A percentile compares a stretch with the other conserved stretches of the same genome.
Evolutionary conservation across 2,113 vertebrate species (phyloP).

Genomic region (Charadrius vociferus): DNA sequence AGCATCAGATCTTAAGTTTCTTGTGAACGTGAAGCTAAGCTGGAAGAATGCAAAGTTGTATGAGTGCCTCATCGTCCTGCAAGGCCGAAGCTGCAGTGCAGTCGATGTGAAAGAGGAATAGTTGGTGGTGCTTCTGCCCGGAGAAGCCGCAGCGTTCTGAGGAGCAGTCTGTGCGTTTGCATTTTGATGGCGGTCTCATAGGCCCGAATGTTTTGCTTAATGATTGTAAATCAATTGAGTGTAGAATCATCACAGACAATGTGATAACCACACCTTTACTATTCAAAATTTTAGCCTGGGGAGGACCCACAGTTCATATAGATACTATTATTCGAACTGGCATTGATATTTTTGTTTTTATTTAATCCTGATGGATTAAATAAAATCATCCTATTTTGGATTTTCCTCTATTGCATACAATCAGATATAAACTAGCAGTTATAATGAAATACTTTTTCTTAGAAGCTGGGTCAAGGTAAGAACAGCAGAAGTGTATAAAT

Average conservation of each 20-base stretch:
- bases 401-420: not conserved
- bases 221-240: not conserved
- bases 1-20: not conserved
- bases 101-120: not conserved
- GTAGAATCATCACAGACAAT: not conserved
- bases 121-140: not conserved
- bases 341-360: not conserved
- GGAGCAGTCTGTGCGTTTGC: not conserved
- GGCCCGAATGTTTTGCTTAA: no score
- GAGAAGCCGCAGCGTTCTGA: not conserved
- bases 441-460: not conserved
- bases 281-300: not conserved
- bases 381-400: not conserved
- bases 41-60: not conserved
- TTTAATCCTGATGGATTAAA: not conserved
- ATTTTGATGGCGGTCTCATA: fast-evolving
- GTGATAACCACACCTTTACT: not conserved
- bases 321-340: not conserved
- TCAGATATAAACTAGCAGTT: not conserved
- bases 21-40: not conserved
- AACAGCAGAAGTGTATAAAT: not conserved
- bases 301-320: not conserved
- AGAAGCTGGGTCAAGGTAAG: not conserved
- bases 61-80: not conserved
- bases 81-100: not conserved